A percentile compares a stretch with the other conserved stretches of the same genome.
Conservation (phyloP, 2,797 vertebrate genomes). For the Malacoraja senta region DNA sequence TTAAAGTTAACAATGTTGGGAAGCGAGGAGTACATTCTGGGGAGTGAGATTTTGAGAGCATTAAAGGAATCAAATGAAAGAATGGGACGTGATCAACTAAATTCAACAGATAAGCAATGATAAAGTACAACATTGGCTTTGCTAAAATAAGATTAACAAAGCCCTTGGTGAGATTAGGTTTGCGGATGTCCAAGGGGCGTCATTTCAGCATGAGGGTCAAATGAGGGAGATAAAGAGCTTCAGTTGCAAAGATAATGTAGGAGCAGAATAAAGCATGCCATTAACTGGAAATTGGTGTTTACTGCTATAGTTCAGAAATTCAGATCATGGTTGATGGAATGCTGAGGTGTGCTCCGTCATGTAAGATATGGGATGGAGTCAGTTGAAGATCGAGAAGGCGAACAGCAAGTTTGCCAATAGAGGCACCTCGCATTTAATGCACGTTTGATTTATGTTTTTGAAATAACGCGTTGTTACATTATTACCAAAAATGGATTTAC, state of each 20-base stretch:
- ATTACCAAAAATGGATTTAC: too few relatives aligned
- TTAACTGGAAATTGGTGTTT: neutral
- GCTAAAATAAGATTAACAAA: neutral
- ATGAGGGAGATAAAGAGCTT: neutral
- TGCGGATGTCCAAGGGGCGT: neutral
- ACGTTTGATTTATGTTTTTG: too few relatives aligned
- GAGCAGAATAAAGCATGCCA: neutral
- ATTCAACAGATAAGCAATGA: neutral
- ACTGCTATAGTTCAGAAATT: neutral
- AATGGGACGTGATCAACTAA: neutral
- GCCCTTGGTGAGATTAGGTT: neutral
- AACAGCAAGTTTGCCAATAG: neutral
- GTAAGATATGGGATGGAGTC: neutral
- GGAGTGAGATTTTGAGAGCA: neutral
- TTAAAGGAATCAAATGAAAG: neutral
- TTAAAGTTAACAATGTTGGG: neutral
- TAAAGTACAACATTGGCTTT: neutral
- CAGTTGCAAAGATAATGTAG: neutral
- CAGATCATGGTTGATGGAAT: neutral
- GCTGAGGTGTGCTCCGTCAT: neutral
- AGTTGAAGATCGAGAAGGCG: neutral
- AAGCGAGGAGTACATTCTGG: too few relatives aligned
- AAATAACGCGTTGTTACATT: too few relatives aligned
- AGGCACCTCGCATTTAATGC: too few relatives aligned
- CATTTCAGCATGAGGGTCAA: neutral